Evolutionary conservation across 2,797 vertebrate species (phyloP), one percentile per base, ranked within the genome.

Genomic region (Loris lydekkerianus): DNA sequence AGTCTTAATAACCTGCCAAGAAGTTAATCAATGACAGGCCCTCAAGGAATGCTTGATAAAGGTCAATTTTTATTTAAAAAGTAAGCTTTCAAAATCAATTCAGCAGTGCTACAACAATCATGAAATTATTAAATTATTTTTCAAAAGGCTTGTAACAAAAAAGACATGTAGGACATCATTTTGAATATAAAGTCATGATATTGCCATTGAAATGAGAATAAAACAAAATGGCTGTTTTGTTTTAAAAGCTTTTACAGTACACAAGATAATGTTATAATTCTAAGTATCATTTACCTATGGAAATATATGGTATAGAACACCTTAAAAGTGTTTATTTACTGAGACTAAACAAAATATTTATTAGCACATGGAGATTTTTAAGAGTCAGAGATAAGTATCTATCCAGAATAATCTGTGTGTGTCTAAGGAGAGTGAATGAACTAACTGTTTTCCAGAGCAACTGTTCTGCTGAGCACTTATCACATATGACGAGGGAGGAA

Each of bases 11-110:
- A 93, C 46, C 80, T 85, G 73, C 61, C 78, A 89, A 75, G 89
- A 78, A 93, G n/a, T 70, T 96, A 93, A 97, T 76, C 95, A 82
- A 85, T 95, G 84, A 92, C 63, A 56, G 29, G 58, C 53, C 43
- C 81, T 89, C 53, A 75, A 96, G 89, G 86, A 96, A 95, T 61
- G 53, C 73, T 70, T 96, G 67, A 94, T 70, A 97, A 97, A 97
- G 94, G 89, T 95, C 94, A 96, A 75, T 91, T 97, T 96, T 96
- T 94, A 97, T 91, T 97, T 91, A 94, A 96, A 96, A 96, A 49
- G 72, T 65, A 96, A 93, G 37, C 80, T 95, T 94, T 89, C 61
- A 90, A 92, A 88, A 96, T 94, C 49, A 94, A 89, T 75, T 96
- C 82, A 58, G 43, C 75, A 73, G 73, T 73, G 53, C 58, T 70